Percentiles rank a stretch among this genome's conserved stretches.
Evolutionary conservation across 2,113 vertebrate species (phyloP).

Genomic region (Panthera tigris): DNA sequence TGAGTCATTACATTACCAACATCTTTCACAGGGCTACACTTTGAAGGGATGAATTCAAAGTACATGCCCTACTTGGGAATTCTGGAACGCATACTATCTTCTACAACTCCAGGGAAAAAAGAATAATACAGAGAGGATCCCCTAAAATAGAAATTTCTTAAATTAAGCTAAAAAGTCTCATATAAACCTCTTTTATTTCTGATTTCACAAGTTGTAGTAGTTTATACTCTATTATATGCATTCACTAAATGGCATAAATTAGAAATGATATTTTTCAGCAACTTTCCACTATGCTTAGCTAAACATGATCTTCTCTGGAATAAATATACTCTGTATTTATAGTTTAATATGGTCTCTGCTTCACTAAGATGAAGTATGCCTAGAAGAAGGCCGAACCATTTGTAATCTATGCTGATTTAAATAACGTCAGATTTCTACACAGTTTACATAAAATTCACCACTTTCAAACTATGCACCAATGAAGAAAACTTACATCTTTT

Average conservation of each 20-base stretch:
- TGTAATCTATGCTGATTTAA: background rate
- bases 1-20: background rate
- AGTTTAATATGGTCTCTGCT: background rate
- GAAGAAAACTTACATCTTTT: slow-evolving; percentile 92
- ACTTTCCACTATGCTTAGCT: background rate
- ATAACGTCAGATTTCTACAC: background rate
- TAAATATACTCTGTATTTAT: background rate
- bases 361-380: background rate
- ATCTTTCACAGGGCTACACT: background rate
- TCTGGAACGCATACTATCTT: background rate
- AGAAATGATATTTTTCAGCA: background rate
- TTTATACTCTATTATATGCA: background rate
- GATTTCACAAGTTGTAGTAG: slow-evolving; percentile 4
- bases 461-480: slow-evolving; percentile 9
- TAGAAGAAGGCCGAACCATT: background rate
- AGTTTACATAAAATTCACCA: background rate
- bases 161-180: slow-evolving; percentile 1
- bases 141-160: background rate
- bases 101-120: slow-evolving; percentile 10
- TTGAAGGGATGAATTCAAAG: slow-evolving; percentile 31
- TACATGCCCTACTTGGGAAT: background rate
- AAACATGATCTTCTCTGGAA: slow-evolving; percentile 24
- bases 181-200: background rate
- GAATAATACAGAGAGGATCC: background rate
- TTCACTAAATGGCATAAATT: slow-evolving; percentile 19